Evolutionary conservation across 1,140 invertebrate genomes (phyloP).

Genomic region (Leptopilina boulardi): DNA sequence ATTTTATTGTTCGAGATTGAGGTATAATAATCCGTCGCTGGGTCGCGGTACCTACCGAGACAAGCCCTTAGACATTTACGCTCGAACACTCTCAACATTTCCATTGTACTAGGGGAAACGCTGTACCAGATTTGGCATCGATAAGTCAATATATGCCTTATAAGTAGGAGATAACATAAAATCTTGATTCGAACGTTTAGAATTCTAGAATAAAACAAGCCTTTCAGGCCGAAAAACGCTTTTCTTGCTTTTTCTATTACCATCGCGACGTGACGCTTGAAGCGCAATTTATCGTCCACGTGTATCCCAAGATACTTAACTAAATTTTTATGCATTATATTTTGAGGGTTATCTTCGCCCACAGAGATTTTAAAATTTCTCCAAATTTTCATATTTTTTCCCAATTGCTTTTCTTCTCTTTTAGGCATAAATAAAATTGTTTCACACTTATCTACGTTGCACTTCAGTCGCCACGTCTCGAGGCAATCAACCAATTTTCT

Average conservation of each 20-base stretch:
- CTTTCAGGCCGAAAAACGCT: neutral
- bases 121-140: no score
- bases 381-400: neutral
- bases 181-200: no score
- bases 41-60: no score
- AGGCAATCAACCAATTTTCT: neutral
- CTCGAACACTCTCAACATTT: no score
- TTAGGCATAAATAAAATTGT: neutral
- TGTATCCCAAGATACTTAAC: conserved; percentile 32
- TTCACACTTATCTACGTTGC: conserved; percentile 4
- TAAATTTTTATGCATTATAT: neutral
- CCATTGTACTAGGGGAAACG: no score
- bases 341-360: no score
- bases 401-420: neutral
- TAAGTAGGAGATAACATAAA: no score
- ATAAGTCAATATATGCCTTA: no score
- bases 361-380: neutral
- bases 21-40: no score
- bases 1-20: no score
- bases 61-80: no score
- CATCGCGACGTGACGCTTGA: neutral
- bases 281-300: neutral
- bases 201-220: conserved; percentile 23
- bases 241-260: neutral
- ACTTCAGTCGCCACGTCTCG: neutral